Conservation (phyloP, 2,797 vertebrate genomes). For the Malurus splendens region DNA sequence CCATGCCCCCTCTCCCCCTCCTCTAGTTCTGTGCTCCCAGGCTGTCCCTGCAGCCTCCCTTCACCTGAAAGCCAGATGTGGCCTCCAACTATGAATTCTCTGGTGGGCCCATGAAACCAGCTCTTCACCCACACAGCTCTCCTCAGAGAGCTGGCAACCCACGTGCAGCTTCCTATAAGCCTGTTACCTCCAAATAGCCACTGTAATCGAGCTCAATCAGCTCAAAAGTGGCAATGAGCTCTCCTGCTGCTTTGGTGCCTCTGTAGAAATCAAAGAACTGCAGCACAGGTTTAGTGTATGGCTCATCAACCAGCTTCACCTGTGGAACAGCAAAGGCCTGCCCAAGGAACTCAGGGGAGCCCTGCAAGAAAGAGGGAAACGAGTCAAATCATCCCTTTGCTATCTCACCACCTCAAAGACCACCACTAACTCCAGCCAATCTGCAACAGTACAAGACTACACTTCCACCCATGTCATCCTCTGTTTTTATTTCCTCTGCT, state of each 20-base stretch:
- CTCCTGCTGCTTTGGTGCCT: conserved; percentile 78
- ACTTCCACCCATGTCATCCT: background rate
- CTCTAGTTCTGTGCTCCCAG: background rate
- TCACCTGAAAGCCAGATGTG: background rate
- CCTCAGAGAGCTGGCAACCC: background rate
- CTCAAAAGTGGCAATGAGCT: conserved; percentile 88
- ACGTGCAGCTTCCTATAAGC: background rate
- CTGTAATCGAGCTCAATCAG: conserved; percentile 90
- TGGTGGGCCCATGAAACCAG: background rate
- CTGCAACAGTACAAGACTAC: background rate
- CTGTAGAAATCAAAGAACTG: conserved; percentile 85
- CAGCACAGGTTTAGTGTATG: conserved; percentile 78
- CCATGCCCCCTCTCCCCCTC: background rate
- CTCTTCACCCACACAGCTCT: background rate
- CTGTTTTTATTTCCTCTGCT: background rate
- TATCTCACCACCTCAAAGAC: background rate
- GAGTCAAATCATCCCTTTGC: background rate
- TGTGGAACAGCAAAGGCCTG: conserved; percentile 82
- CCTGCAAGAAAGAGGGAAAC: conserved; percentile 55
- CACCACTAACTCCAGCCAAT: background rate
- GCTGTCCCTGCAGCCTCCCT: background rate
- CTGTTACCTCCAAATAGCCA: conserved; percentile 81
- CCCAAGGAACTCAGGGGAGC: conserved; percentile 77
- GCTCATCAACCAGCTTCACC: conserved; percentile 82
- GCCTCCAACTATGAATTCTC: background rate